These are phyloP conservation scores for Apis laboriosa DNA, from an alignment of 1,140 invertebrate genomes.

Conservation along the genomic window DNA sequence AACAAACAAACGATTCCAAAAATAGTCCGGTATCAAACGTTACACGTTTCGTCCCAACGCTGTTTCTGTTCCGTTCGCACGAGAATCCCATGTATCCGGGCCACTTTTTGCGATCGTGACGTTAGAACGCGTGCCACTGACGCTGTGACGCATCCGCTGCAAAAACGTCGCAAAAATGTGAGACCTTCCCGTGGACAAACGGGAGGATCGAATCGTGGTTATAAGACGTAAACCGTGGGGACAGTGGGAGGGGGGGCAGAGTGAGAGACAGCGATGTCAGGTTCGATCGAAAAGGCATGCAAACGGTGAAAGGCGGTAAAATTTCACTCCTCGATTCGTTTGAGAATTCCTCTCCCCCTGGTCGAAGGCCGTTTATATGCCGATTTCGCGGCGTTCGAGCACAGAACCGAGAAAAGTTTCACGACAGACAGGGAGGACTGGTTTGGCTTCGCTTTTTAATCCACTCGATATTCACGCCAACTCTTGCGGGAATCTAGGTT, in stretches of 20 bases:
- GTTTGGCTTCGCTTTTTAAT: slow-evolving; percentile 67
- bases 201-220: background rate
- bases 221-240: background rate
- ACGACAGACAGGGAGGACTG: slow-evolving; percentile 46
- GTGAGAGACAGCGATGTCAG: slow-evolving; percentile 38
- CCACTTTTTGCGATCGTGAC: slow-evolving; percentile 59
- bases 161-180: background rate
- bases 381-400: slow-evolving; percentile 42
- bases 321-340: slow-evolving; percentile 66
- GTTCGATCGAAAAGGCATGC: slow-evolving; percentile 60
- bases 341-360: slow-evolving; percentile 47
- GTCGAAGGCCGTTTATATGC: slow-evolving; percentile 33
- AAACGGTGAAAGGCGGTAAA: slow-evolving; percentile 66
- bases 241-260: background rate
- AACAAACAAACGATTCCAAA: slow-evolving; percentile 57
- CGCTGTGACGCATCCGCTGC: slow-evolving; percentile 13
- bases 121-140: slow-evolving; percentile 55
- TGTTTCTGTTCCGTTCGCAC: background rate
- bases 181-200: no score
- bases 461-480: slow-evolving; percentile 40
- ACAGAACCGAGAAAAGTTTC: slow-evolving; percentile 53
- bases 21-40: slow-evolving; percentile 37
- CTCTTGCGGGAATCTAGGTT: slow-evolving; percentile 62
- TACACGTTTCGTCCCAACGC: background rate
- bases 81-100: slow-evolving; percentile 46